Evolutionary conservation across 1,140 invertebrate species (phyloP).

Genomic region (Drosophila erecta): DNA sequence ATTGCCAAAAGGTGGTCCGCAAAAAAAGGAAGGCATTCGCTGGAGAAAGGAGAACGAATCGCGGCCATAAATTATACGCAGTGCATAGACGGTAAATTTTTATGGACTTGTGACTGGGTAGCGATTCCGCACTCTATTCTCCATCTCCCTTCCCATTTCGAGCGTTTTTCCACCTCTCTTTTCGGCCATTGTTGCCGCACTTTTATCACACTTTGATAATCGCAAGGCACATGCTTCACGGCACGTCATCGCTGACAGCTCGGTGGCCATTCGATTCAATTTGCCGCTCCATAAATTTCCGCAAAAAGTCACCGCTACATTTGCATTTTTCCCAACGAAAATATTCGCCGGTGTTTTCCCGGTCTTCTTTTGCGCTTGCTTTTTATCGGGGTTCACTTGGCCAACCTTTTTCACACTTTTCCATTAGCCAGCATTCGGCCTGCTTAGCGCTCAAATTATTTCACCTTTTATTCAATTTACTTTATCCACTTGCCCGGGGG

Average conservation of each 20-base stretch:
- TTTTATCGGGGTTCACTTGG: slow-evolving; percentile 25
- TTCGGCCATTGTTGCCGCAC: slow-evolving; percentile 59
- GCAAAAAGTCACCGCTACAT: slow-evolving; percentile 62
- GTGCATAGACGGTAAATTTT: slow-evolving; percentile 73
- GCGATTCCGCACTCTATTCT: slow-evolving; percentile 15
- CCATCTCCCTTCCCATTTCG: slow-evolving; percentile 2
- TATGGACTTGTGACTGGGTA: slow-evolving; percentile 66
- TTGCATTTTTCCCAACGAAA: slow-evolving; percentile 48
- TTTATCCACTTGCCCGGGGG: slow-evolving; percentile 53
- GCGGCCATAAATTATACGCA: slow-evolving; percentile 70
- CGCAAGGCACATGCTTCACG: slow-evolving; percentile 69
- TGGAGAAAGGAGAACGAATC: slow-evolving; percentile 27
- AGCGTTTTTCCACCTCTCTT: slow-evolving; percentile 8
- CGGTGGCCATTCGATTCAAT: slow-evolving; percentile 67
- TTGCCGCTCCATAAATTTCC: slow-evolving; percentile 72
- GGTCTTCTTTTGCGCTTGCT: slow-evolving; percentile 6
- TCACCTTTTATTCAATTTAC: slow-evolving; percentile 79
- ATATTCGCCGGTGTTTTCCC: slow-evolving; percentile 26
- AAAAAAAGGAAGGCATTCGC: slow-evolving; percentile 12
- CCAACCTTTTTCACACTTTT: slow-evolving; percentile 67
- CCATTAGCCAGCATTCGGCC: slow-evolving; percentile 54
- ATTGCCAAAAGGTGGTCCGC: slow-evolving; percentile 65
- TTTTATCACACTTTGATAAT: slow-evolving; percentile 81
- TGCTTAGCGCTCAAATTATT: slow-evolving; percentile 71
- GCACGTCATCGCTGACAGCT: slow-evolving; percentile 59